Evolutionary conservation across 2,797 vertebrate genomes (phyloP), one percentile per base, ranked within the genome.

Genomic region (Arctocebus calabarensis): DNA sequence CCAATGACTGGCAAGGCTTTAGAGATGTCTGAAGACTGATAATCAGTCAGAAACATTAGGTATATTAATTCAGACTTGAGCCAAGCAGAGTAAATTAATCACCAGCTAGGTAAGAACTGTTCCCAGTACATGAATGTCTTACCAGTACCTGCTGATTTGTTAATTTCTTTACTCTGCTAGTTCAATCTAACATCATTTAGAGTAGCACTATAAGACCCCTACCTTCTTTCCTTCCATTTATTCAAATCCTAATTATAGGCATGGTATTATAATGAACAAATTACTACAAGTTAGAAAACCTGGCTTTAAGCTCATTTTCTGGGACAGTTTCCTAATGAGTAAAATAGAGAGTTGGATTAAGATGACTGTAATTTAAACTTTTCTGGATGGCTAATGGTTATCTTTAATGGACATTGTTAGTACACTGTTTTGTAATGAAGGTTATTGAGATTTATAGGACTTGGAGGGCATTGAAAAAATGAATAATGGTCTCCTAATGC

Each of bases 271-370:
- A 73, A 77, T n/a, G 73, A 5, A 32, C 57, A 83, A 68, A 84
- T 82, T 86, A 94, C 34, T 45, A 74, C 32, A 23, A 73, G 37
- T 94, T 52, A 90, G 40, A 86, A 88, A 75, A 94, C 32, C 22
- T 78, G 5, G 32, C 43, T 95, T 96, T 48, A 90, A 13, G 23
- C 37, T 73, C 73, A 61, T 66, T 82, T 81, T 82, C 74, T 91
- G 23, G 66, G 34, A 70, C 9, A 59, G 8, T 94, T 92, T 92
- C 34, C 87, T 89, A 93, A 73, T 45, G 3, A 62, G 12, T 68
- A 82, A 85, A 92, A 83, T 82, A 73, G 52, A 84, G 14, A 82
- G 16, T 32, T 84, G 3, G 10, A 64, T 9, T 43, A 89, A 84
- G 77, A 94, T 84, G 45, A 88, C 22, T 82, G 4, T 34, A 84